Conservation (phyloP, 2,797 vertebrate species). For the Oophaga sylvatica region DNA sequence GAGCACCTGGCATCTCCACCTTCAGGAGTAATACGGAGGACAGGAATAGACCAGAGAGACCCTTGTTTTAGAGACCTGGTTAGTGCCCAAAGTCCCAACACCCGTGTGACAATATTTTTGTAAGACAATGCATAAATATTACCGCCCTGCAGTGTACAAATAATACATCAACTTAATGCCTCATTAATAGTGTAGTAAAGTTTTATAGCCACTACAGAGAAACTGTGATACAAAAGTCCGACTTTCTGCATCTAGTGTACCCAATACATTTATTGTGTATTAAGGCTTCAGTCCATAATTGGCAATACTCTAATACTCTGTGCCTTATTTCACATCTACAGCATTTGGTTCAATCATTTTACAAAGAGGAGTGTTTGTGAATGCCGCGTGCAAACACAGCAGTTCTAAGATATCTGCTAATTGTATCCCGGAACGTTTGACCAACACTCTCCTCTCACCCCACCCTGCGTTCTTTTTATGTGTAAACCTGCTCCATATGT, state of each 20-base stretch:
- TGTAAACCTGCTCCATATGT: slow-evolving; percentile 9
- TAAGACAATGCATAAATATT: too few relatives aligned
- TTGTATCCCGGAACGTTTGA: neutral
- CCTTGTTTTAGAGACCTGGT: too few relatives aligned
- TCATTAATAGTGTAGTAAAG: neutral
- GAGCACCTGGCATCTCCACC: too few relatives aligned
- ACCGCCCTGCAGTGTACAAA: too few relatives aligned
- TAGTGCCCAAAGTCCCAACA: too few relatives aligned
- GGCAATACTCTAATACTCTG: too few relatives aligned
- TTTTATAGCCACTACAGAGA: neutral
- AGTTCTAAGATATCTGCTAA: neutral
- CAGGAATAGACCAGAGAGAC: too few relatives aligned
- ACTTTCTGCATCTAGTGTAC: neutral
- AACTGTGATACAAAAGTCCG: neutral
- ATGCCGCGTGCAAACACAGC: neutral
- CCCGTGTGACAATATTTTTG: too few relatives aligned
- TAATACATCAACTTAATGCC: too few relatives aligned
- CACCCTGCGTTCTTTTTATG: neutral
- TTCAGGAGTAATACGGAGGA: too few relatives aligned
- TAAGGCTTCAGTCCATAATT: neutral
- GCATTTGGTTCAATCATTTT: neutral
- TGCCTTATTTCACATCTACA: neutral
- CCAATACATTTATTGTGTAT: neutral
- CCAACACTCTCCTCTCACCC: neutral
- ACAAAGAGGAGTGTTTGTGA: neutral